phyloP scores from a whole-genome alignment of 2,113 vertebrate species.

The Nettapus auritus region DNA sequence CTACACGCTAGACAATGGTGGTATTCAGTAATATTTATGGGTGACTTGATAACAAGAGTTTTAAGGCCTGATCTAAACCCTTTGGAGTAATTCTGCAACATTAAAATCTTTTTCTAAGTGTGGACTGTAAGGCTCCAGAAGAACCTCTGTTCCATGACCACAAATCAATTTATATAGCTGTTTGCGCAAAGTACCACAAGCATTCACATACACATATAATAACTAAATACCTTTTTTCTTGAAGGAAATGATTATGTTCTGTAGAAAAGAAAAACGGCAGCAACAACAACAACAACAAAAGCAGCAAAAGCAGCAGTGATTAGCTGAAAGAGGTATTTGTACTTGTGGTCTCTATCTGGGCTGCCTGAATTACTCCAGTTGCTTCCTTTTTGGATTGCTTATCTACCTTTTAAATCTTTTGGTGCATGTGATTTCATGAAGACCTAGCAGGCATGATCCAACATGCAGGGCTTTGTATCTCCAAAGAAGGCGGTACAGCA shows the following conservation, averaged over 20 bases:
- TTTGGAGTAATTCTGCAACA: not conserved
- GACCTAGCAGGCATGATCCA: not conserved
- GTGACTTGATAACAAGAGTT: not conserved
- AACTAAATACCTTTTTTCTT: not conserved
- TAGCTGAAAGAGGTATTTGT: not conserved
- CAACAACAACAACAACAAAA: no score
- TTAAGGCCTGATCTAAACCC: not conserved
- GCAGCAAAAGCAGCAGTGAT: not conserved
- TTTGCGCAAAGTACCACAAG: not conserved
- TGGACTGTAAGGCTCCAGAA: not conserved
- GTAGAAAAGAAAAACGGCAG: not conserved
- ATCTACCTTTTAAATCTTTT: not conserved
- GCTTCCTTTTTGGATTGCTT: not conserved
- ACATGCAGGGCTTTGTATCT: not conserved
- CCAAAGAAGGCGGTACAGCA: not conserved
- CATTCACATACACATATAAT: not conserved
- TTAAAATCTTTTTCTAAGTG: not conserved
- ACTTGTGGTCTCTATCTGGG: fast-evolving
- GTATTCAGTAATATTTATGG: not conserved
- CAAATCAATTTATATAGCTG: not conserved
- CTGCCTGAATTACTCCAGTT: not conserved
- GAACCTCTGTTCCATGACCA: not conserved
- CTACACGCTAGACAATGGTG: not conserved
- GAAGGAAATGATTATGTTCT: not conserved
- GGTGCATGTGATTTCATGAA: not conserved